These are phyloP conservation scores for Liopterus haemorrhoidalis DNA, from an alignment of 2,888 invertebrate genomes.

Conservation along the genomic window DNA sequence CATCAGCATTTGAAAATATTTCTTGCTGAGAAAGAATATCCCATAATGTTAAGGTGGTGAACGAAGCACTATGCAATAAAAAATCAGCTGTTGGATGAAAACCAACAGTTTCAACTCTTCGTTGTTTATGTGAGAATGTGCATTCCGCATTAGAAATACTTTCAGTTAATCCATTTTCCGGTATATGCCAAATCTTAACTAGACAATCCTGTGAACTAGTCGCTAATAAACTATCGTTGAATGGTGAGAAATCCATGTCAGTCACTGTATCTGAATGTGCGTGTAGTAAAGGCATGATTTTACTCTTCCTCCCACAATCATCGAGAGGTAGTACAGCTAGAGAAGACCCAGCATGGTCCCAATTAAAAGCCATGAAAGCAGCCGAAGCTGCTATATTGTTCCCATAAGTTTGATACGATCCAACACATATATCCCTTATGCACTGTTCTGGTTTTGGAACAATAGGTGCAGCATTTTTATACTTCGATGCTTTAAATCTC, in stretches of 20 bases:
- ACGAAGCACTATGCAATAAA: constrained; percentile 79
- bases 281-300: constrained; percentile 79
- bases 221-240: constrained; percentile 85
- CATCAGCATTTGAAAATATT: constrained; percentile 58
- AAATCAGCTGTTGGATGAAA: constrained; percentile 90
- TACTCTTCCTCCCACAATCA: constrained; percentile 82
- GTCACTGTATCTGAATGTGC: constrained; percentile 87
- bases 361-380: constrained; percentile 91
- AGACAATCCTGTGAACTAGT: constrained; percentile 86
- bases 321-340: constrained; percentile 83
- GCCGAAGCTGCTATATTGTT: constrained; percentile 92
- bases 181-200: constrained; percentile 88
- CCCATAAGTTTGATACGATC: constrained; percentile 89
- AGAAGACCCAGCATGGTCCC: constrained; percentile 88
- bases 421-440: constrained; percentile 81
- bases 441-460: constrained; percentile 91
- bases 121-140: constrained; percentile 74
- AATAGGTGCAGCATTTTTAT: constrained; percentile 95
- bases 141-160: constrained; percentile 73
- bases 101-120: constrained; percentile 80
- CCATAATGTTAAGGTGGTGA: constrained; percentile 75
- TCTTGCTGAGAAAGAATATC: constrained; percentile 80
- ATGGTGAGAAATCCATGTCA: constrained; percentile 92
- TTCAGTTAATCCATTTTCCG: constrained; percentile 70
- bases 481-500: constrained; percentile 96